Evolutionary conservation across 2,113 vertebrate genomes (phyloP).

Genomic region (Grantiella picta): DNA sequence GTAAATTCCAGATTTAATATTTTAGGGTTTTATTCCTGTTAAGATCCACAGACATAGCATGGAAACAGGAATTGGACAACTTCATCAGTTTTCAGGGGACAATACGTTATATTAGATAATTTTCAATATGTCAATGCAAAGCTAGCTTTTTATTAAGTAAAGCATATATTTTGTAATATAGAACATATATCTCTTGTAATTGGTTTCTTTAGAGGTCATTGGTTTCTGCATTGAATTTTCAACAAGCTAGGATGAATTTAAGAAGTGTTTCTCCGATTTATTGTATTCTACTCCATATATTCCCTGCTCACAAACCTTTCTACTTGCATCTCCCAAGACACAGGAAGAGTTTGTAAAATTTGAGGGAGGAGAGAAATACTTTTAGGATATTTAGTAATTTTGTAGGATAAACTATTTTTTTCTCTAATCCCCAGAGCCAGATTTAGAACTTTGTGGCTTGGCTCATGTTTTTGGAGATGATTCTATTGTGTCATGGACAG

Average conservation of each 20-base stretch:
- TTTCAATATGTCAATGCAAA: background rate
- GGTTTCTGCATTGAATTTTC: background rate
- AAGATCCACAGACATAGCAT: background rate
- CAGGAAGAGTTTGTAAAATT: background rate
- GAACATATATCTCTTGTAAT: background rate
- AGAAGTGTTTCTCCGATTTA: background rate
- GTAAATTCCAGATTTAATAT: background rate
- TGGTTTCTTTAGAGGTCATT: background rate
- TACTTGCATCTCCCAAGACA: background rate
- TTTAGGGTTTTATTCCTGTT: background rate
- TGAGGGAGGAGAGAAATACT: background rate
- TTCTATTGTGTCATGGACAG: background rate
- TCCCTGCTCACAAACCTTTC: background rate
- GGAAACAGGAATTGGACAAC: background rate
- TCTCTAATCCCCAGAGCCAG: background rate
- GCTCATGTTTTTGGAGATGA: background rate
- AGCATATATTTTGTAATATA: background rate
- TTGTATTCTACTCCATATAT: background rate
- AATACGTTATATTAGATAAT: background rate
- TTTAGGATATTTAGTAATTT: background rate
- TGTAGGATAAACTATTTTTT: background rate
- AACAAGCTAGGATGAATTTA: background rate
- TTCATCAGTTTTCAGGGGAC: background rate
- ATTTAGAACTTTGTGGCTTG: background rate
- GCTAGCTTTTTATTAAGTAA: background rate